Conservation (phyloP, 2,797 vertebrate genomes). For the Phoebastria nigripes region DNA sequence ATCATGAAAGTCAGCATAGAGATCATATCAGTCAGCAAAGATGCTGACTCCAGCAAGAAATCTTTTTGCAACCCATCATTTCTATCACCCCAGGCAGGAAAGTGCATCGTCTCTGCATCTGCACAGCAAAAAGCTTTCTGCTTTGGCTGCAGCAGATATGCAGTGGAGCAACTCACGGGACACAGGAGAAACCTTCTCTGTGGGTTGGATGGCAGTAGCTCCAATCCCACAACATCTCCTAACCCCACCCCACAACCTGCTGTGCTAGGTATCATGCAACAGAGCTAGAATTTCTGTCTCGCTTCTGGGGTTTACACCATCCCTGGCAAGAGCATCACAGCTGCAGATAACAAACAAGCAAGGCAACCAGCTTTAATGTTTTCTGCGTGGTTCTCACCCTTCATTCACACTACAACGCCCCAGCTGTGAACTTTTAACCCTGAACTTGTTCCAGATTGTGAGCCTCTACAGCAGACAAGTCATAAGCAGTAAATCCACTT, state of each 20-base stretch:
- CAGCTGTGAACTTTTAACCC: background rate
- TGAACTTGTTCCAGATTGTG: background rate
- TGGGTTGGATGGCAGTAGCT: background rate
- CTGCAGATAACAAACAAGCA: background rate
- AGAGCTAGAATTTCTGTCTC: background rate
- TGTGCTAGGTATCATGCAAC: background rate
- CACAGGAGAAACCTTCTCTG: background rate
- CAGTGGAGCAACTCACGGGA: background rate
- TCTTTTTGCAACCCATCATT: background rate
- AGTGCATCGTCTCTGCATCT: background rate
- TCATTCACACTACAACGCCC: background rate
- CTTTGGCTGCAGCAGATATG: background rate
- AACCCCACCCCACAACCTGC: background rate
- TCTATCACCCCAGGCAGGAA: background rate
- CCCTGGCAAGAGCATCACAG: background rate
- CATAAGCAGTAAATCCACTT: background rate
- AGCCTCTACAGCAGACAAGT: background rate
- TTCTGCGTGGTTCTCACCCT: background rate
- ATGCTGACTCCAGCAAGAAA: background rate
- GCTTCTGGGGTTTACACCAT: background rate
- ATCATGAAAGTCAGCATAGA: background rate
- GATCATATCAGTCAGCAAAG: background rate
- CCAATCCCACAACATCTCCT: background rate
- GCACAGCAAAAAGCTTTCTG: background rate
- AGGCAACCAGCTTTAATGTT: background rate